These are phyloP conservation scores for Heteractis magnifica DNA, from an alignment of 92 coral and sea anemone species.

Conservation along the genomic window DNA sequence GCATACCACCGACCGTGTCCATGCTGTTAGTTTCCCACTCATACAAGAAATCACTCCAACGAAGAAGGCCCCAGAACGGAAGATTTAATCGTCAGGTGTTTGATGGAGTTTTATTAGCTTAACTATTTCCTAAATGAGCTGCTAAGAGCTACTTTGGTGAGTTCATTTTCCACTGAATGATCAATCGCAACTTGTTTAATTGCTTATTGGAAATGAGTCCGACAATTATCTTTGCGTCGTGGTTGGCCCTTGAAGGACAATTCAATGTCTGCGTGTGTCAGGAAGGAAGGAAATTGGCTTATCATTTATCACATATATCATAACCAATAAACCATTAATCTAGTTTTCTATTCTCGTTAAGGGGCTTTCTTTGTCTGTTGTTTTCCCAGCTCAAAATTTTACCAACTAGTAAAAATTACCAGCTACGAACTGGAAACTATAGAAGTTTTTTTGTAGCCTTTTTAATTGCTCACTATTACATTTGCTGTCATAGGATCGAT, in stretches of 20 bases:
- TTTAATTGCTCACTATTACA: too few species aligned
- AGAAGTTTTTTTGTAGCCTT: too few species aligned
- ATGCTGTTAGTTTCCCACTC: too few species aligned
- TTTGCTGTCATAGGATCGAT: too few species aligned
- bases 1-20: too few species aligned
- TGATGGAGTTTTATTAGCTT: not conserved
- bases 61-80: not conserved
- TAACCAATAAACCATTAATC: not conserved
- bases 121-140: not conserved
- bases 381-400: too few species aligned
- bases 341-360: not conserved
- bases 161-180: not conserved
- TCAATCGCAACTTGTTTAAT: not conserved
- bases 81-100: not conserved
- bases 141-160: not conserved
- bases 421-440: not conserved
- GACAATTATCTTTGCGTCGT: not conserved
- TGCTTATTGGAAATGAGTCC: not conserved
- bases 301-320: conserved; percentile 6
- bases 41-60: not conserved
- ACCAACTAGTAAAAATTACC: too few species aligned
- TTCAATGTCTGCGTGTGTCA: not conserved
- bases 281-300: conserved; percentile 2
- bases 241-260: not conserved
- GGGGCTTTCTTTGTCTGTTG: not conserved